phyloP scores from a whole-genome alignment of 1,140 invertebrate species.

The Diprion similis region DNA sequence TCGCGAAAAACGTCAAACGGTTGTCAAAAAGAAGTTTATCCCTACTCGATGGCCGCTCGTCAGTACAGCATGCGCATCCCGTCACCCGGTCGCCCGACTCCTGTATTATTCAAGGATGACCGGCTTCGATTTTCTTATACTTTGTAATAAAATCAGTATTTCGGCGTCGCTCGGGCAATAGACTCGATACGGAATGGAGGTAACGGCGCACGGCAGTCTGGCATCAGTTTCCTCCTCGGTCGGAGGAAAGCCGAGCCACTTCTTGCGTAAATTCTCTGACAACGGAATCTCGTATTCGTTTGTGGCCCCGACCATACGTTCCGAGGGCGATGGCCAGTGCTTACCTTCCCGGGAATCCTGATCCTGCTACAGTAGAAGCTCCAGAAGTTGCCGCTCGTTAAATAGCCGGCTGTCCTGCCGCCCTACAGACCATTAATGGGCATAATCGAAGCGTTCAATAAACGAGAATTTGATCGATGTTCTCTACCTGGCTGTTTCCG shows the following conservation, averaged over 20 bases:
- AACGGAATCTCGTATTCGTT: background rate
- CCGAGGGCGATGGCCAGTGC: too few relatives aligned
- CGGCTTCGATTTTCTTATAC: background rate
- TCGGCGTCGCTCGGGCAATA: background rate
- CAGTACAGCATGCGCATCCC: background rate
- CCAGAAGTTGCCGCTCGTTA: too few relatives aligned
- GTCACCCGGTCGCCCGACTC: background rate
- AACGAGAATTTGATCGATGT: too few relatives aligned
- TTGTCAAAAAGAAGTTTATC: background rate
- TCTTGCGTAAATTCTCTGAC: background rate
- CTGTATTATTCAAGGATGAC: background rate
- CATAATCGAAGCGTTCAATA: too few relatives aligned
- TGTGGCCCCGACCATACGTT: too few relatives aligned
- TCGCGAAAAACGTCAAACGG: background rate
- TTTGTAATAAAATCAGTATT: constrained; percentile 4
- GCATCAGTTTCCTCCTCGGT: background rate
- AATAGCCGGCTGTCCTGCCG: too few relatives aligned
- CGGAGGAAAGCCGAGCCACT: background rate
- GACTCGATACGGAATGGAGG: background rate
- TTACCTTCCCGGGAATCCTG: too few relatives aligned
- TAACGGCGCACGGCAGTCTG: background rate
- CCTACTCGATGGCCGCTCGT: background rate
- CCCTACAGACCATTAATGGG: too few relatives aligned
- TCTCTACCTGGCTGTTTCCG: too few relatives aligned
- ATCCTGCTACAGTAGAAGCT: too few relatives aligned